phyloP scores from a whole-genome alignment of 2,113 vertebrate species.

The Lepus europaeus region DNA sequence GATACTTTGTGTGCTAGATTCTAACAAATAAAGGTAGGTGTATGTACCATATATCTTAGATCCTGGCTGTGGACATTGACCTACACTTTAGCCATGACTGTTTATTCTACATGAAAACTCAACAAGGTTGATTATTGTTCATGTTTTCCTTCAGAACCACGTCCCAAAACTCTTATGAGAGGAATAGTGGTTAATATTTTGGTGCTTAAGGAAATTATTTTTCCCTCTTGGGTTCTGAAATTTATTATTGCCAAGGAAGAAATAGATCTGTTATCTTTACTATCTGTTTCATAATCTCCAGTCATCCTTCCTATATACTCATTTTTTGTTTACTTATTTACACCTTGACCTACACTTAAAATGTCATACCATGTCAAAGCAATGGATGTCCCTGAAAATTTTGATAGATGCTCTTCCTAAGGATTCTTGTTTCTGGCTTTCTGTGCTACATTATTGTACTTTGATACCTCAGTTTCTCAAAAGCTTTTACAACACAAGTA shows the following conservation, averaged over 20 bases:
- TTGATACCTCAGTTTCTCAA: slow-evolving; percentile 2
- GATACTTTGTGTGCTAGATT: not conserved
- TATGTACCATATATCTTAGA: not conserved
- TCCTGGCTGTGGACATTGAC: not conserved
- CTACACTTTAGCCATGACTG: not conserved
- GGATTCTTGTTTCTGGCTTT: not conserved
- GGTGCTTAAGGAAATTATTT: not conserved
- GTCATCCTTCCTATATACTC: not conserved
- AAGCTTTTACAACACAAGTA: not conserved
- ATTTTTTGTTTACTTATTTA: not conserved
- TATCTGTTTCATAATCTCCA: not conserved
- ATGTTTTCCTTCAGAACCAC: not conserved
- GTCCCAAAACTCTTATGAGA: not conserved
- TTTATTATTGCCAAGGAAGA: not conserved
- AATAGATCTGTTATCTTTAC: not conserved
- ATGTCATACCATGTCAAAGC: not conserved
- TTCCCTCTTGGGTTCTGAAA: not conserved
- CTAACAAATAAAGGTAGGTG: not conserved
- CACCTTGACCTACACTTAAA: not conserved
- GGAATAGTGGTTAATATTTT: not conserved
- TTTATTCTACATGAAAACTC: not conserved
- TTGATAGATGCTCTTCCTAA: not conserved
- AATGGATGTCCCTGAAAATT: not conserved
- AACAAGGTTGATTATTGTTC: not conserved
- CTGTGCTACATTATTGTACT: not conserved